Evolutionary conservation across 1,140 invertebrate genomes (phyloP), one percentile per base, ranked within the genome.

Genomic region (Leptinotarsa texana): DNA sequence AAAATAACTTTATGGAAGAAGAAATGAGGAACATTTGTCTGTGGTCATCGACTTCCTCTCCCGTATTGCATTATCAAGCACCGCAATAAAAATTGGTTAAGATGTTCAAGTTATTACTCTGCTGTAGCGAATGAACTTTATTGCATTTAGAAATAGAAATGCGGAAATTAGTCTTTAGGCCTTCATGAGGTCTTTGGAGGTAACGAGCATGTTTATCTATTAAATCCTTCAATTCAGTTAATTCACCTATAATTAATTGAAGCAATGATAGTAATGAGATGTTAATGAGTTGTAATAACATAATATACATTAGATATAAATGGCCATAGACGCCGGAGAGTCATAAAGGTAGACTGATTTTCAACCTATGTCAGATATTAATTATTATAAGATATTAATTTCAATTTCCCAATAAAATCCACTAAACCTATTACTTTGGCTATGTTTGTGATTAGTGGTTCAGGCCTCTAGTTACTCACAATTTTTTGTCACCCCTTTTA

Each of bases 141-240:
- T 57, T 57, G 17, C 51, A 57, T 57, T 18, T 57, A 57, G n/a
- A 15, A 57, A 3, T 57, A 57, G 51, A 57, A 57, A 57, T 57
- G 51, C 51, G 51, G 51, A 57, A 57, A 57, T 57, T 15, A 57
- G 15, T 57, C 51, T 57, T 57, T 57, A 57, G 15, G 13, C 17
- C 0, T 57, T 57, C 51, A 57, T 57, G 51, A n/a, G n/a, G 51
- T 18, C 51, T 57, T 57, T 57, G 15, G 13, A 57, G 4, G 51
- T 57, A 57, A 57, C n/a, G 4, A 57, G 51, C 51, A 57, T n/a
- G 51, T 57, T 57, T 57, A 57, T 57, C 51, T 57, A 57, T 57
- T 15, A 18, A 57, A 57, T 57, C 51, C 3, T 15, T 17, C 51
- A 57, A 57, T 57, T 57, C n/a, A 57, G n/a, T 18, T 57, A 57